These are phyloP conservation scores for Drosophila meridionalis DNA, from an alignment of 2,888 invertebrate species.

Conservation along the genomic window DNA sequence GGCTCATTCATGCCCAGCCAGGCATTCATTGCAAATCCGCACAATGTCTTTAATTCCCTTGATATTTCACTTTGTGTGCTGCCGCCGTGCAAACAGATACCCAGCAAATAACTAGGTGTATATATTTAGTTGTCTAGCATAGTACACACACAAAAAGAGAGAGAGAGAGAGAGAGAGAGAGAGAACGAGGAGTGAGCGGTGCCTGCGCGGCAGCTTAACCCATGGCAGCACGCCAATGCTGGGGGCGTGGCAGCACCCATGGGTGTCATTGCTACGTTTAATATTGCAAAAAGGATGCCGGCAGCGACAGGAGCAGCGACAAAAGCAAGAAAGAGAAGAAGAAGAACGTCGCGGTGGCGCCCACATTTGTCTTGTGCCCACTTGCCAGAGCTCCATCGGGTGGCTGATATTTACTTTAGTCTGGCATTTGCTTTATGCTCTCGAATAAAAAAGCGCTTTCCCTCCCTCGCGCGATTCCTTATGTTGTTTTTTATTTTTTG, in stretches of 20 bases:
- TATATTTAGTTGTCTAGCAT: conserved; percentile 81
- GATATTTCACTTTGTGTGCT: conserved; percentile 78
- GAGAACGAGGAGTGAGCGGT: conserved; percentile 6
- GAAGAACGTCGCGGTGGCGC: conserved; percentile 67
- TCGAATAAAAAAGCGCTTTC: conserved; percentile 59
- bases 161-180: not conserved
- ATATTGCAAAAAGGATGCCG: conserved; percentile 80
- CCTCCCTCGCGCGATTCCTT: conserved; percentile 18
- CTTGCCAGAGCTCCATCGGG: conserved; percentile 28
- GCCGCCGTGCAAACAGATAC: conserved; percentile 59
- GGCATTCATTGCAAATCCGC: conserved; percentile 72
- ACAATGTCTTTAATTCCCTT: conserved; percentile 81
- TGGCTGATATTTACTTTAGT: conserved; percentile 71
- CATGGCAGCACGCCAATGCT: conserved; percentile 59
- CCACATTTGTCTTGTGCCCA: conserved; percentile 75
- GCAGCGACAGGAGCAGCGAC: conserved; percentile 58
- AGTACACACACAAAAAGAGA: conserved; percentile 39
- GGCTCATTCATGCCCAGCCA: conserved; percentile 61
- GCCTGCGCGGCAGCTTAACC: conserved; percentile 57
- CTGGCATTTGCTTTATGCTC: conserved; percentile 75
- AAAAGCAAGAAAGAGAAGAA: conserved; percentile 2
- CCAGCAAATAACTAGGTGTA: conserved; percentile 82
- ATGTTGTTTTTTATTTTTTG: conserved; percentile 9
- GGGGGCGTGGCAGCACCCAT: conserved; percentile 69
- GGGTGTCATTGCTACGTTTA: conserved; percentile 80